phyloP scores from a whole-genome alignment of 1,140 invertebrate genomes.

The Sarcophaga bullata region DNA sequence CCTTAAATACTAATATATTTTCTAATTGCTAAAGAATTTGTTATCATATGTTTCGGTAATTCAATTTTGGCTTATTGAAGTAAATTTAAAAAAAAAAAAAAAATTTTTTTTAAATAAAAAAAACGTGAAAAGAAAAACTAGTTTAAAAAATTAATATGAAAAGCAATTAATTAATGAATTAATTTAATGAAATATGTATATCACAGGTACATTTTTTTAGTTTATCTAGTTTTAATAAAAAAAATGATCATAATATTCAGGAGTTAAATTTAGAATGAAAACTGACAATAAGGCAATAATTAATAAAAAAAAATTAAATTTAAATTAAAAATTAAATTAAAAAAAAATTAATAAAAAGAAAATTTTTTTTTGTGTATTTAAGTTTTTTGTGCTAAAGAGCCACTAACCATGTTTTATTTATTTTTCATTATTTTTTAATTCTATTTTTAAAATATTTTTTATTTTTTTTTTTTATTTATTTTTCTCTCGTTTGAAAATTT shows the following conservation, averaged over 20 bases:
- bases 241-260: neutral
- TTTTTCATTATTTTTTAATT: neutral
- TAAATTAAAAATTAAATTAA: neutral
- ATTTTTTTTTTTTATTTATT: neutral
- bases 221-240: constrained; percentile 37
- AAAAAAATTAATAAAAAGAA: constrained; percentile 9
- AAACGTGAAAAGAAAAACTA: neutral
- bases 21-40: neutral
- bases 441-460: no score
- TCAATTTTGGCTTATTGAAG: neutral
- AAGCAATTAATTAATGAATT: constrained; percentile 17
- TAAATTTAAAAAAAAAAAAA: neutral
- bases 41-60: neutral
- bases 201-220: constrained; percentile 41
- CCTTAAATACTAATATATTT: neutral
- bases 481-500: neutral
- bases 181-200: constrained; percentile 36
- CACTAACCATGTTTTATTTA: constrained; percentile 34
- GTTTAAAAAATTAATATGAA: constrained; percentile 21
- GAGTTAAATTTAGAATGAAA: neutral
- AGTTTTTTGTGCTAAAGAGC: constrained; percentile 6
- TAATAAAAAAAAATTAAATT: neutral
- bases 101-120: neutral
- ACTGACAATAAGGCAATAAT: neutral
- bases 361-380: neutral